These are phyloP conservation scores for Cheiracanthium punctorium DNA, from an alignment of 2,888 invertebrate genomes.

Conservation along the genomic window DNA sequence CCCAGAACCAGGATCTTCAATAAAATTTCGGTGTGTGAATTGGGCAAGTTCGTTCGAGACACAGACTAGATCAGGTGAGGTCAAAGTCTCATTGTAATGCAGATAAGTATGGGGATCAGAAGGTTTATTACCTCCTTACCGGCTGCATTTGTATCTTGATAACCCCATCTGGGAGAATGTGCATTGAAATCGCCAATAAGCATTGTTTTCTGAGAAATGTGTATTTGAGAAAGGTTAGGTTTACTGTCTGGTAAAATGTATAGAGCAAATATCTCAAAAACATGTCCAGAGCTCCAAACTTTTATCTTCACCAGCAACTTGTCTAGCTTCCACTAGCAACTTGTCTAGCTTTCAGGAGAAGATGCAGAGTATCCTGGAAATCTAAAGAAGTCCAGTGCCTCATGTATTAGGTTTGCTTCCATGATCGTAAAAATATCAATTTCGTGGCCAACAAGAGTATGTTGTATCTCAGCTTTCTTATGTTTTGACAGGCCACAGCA, in stretches of 20 bases:
- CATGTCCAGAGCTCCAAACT: background rate
- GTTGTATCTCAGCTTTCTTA: no score
- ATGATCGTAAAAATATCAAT: no score
- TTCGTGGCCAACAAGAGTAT: no score
- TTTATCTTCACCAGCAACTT: background rate
- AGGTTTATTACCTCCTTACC: constrained; percentile 9
- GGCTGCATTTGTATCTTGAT: constrained; percentile 8
- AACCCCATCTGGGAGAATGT: constrained; percentile 15
- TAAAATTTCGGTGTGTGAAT: background rate
- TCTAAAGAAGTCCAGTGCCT: no score
- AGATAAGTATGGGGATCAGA: constrained; percentile 1
- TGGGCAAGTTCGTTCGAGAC: background rate
- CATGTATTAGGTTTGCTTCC: no score
- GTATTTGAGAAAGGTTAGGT: background rate
- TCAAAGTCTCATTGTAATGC: background rate
- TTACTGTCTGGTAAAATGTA: background rate
- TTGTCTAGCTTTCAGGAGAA: no score
- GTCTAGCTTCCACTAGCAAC: no score
- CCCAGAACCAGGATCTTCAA: background rate
- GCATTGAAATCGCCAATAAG: constrained; percentile 24
- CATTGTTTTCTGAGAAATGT: constrained; percentile 5
- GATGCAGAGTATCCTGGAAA: no score
- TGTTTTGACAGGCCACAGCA: no score
- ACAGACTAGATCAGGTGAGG: background rate
- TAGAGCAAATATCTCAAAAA: no score